Percentiles rank a stretch among this genome's conserved stretches.
These are phyloP conservation scores for Ceuthmochares aereus DNA, from an alignment of 2,113 vertebrate genomes.

Conservation along the genomic window DNA sequence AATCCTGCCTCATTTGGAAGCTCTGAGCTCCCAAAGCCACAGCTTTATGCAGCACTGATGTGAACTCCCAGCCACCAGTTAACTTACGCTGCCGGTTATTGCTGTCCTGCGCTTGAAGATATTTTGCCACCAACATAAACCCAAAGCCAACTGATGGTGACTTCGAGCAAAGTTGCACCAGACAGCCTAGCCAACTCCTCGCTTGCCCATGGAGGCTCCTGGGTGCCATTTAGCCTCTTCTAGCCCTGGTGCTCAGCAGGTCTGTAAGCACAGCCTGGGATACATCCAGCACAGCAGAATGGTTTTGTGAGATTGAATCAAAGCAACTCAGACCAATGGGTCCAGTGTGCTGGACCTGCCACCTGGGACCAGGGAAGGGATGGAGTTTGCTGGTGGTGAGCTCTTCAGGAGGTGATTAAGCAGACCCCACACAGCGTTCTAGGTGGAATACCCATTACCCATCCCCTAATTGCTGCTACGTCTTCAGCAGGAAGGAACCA, in stretches of 20 bases:
- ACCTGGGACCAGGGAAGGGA: neutral
- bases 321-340: accelerated
- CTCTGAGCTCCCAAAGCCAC: neutral
- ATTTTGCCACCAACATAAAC: neutral
- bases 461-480: neutral
- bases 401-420: neutral
- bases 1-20: neutral
- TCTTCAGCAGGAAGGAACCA: neutral
- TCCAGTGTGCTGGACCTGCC: neutral
- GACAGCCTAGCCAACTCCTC: neutral
- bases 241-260: neutral
- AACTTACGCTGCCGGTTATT: neutral
- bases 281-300: neutral
- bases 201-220: neutral
- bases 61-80: neutral
- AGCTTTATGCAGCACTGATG: neutral
- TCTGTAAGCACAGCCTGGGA: neutral
- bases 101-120: neutral
- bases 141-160: neutral
- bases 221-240: neutral
- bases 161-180: neutral
- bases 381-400: accelerated
- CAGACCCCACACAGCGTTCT: neutral
- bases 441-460: accelerated
- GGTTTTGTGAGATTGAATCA: accelerated